Evolutionary conservation across 1,140 invertebrate genomes (phyloP), one percentile per base, ranked within the genome.

Genomic region (Littorina saxatilis): DNA sequence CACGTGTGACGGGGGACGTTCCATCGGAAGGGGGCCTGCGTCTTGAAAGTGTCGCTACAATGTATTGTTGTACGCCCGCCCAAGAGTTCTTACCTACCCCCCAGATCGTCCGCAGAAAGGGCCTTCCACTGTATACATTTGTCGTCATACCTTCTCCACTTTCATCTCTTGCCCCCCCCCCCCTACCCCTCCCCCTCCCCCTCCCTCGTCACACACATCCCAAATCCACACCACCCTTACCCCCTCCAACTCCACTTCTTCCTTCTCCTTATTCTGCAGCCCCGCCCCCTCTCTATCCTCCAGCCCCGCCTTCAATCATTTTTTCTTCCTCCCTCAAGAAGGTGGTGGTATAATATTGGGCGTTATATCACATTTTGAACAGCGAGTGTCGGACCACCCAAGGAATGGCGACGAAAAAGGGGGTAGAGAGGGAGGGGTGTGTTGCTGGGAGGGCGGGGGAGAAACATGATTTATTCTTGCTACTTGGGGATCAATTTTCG

Each of bases 271-370:
- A 23, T 27, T 43, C 39, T 35, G 17, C 39, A 23, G 27, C 68
- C 35, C 68, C 35, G n/a, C n/a, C 2, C 23, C 43, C 4, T 47
- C 40, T 95, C 95, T 95, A 91, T 94, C 94, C 92, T 93, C 95
- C 52, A 55, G 52, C 70, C 61, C 79, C 43, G 43, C 40, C 61
- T 47, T 55, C 70, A 79, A 20, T 82, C 73, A 70, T 63, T 83
- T 74, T 77, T 55, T 55, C 70, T 73, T 72, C 81, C 61, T 74
- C 76, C 52, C 43, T 82, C 39, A 79, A n/a, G 2, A 50, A 32
- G 63, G 29, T 39, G 9, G 37, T 73, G 17, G 72, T 43, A 50
- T 63, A 78, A 55, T 39, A 78, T 58, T 78, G 55, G n/a, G 52
- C 75, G 63, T 63, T 63, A 78, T 78, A 78, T 78, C 55, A 39